phyloP scores from a whole-genome alignment of 2,888 invertebrate genomes.

The Spodoptera littoralis region DNA sequence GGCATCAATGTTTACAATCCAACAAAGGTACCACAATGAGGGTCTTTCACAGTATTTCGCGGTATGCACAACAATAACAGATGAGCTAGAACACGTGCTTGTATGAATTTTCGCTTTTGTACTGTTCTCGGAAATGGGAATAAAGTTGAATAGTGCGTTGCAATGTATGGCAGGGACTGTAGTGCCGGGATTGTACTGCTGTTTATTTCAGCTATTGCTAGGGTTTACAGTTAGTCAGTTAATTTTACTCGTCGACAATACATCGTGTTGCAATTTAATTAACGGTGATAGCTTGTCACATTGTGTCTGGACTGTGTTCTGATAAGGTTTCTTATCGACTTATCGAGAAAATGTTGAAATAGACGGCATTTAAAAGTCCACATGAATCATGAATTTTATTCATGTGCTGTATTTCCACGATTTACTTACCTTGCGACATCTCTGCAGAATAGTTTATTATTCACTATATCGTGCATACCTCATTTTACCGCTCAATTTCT shows the following conservation, averaged over 20 bases:
- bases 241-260: neutral
- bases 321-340: too few species aligned
- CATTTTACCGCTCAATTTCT: neutral
- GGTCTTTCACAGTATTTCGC: constrained; percentile 69
- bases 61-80: constrained; percentile 78
- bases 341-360: too few species aligned
- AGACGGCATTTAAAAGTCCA: too few species aligned
- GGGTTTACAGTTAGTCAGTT: constrained; percentile 4
- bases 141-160: constrained; percentile 29
- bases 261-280: too few species aligned
- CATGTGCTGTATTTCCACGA: too few species aligned
- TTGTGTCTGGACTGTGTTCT: too few species aligned
- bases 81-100: constrained; percentile 63
- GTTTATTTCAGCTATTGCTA: constrained; percentile 13
- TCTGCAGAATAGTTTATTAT: too few species aligned
- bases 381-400: too few species aligned
- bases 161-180: constrained; percentile 6
- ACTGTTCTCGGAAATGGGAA: constrained; percentile 52
- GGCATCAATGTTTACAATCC: constrained; percentile 63
- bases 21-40: constrained; percentile 74
- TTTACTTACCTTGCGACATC: too few species aligned
- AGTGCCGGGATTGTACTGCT: constrained; percentile 11
- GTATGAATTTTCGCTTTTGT: constrained; percentile 48
- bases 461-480: too few species aligned
- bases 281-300: too few species aligned